phyloP scores from a whole-genome alignment of 2,888 invertebrate species.

The Troglohyphantes excavatus region DNA sequence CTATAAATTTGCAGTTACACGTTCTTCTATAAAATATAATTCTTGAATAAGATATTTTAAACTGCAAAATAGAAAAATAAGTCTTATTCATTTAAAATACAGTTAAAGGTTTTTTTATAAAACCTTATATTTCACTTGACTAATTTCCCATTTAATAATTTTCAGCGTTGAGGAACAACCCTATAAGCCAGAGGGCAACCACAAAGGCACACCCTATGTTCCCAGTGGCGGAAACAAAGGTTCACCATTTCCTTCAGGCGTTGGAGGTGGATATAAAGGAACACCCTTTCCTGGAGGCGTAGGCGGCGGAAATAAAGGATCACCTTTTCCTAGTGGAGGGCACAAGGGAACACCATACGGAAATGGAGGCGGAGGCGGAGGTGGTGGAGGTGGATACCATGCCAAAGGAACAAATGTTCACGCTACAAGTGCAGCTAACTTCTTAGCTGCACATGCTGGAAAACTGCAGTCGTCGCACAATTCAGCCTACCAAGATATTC shows the following conservation, averaged over 20 bases:
- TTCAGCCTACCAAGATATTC: conserved; percentile 20
- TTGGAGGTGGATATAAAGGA: conserved; percentile 37
- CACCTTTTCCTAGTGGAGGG: conserved; percentile 31
- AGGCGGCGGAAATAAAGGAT: conserved; percentile 32
- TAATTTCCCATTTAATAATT: no score
- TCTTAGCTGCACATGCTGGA: conserved; percentile 68
- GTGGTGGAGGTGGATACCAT: conserved; percentile 36
- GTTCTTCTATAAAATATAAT: no score
- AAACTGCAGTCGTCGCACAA: conserved; percentile 18
- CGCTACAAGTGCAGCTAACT: conserved; percentile 68
- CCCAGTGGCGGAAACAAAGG: conserved; percentile 42
- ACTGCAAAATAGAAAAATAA: no score
- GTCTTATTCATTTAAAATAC: no score
- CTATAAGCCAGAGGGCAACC: conserved; percentile 49
- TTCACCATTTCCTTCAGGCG: conserved; percentile 43
- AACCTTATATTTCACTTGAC: neutral
- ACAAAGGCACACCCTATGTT: conserved; percentile 72
- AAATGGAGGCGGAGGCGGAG: conserved; percentile 28
- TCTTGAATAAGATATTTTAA: no score
- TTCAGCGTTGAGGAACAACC: conserved; percentile 71
- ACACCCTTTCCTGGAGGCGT: conserved; percentile 26
- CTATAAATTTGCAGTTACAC: no score
- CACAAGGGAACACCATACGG: conserved; percentile 64
- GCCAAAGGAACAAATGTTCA: conserved; percentile 49
- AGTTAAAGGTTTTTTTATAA: no score